These are phyloP conservation scores for Melanotus villosus DNA, from an alignment of 2,888 invertebrate genomes.

Conservation along the genomic window DNA sequence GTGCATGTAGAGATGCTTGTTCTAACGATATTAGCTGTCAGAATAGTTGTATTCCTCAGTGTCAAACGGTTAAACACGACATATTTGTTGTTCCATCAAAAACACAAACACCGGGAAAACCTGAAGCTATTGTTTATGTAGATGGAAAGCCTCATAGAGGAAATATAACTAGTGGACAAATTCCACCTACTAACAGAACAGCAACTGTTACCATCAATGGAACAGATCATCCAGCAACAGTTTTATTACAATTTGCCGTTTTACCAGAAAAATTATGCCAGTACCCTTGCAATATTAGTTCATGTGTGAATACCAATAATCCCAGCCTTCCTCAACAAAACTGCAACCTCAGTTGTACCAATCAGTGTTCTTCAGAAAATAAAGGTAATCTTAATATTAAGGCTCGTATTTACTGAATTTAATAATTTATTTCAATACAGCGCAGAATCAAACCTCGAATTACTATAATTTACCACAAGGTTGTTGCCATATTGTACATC, in stretches of 20 bases:
- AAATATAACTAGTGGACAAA: slow-evolving; percentile 4
- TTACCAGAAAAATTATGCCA: neutral
- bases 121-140: slow-evolving; percentile 16
- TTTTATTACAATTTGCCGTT: neutral
- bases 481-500: slow-evolving; percentile 47
- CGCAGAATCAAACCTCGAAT: too few species aligned
- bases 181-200: slow-evolving; percentile 21
- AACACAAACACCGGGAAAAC: neutral
- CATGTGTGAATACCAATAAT: neutral
- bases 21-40: neutral
- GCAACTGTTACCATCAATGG: slow-evolving; percentile 26
- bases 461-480: slow-evolving; percentile 30
- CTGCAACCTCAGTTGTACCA: slow-evolving; percentile 4
- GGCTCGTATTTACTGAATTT: too few species aligned
- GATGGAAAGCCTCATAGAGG: slow-evolving; percentile 22
- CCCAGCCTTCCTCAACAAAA: neutral
- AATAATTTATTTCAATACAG: too few species aligned
- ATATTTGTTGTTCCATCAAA: slow-evolving; percentile 24
- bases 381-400: too few species aligned
- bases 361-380: too few species aligned
- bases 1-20: slow-evolving; percentile 20
- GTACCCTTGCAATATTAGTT: neutral
- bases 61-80: slow-evolving; percentile 15
- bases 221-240: slow-evolving; percentile 29
- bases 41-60: slow-evolving; percentile 11